A percentile compares a stretch with the other conserved stretches of the same genome.
Conservation (phyloP, 2,797 vertebrate genomes). For the Taenioides sp. region DNA sequence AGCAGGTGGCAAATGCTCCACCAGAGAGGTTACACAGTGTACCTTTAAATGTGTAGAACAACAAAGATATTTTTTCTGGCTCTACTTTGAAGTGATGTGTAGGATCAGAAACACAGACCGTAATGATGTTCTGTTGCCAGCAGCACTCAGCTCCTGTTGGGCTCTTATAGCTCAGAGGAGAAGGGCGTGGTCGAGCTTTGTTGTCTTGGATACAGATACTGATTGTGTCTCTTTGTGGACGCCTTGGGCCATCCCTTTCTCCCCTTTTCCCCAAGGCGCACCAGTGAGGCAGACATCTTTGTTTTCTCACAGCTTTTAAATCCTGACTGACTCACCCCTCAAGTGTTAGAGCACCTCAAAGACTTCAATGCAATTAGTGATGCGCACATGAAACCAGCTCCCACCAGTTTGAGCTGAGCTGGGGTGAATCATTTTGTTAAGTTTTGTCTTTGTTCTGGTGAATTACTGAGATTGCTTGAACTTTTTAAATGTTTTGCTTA, state of each 20-base stretch:
- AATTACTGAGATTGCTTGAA: neutral
- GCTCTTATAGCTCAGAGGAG: conserved; percentile 19
- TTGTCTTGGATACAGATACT: conserved; percentile 36
- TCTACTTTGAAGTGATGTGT: conserved; percentile 3
- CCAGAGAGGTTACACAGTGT: too few species aligned
- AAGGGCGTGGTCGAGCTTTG: neutral
- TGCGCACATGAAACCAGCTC: conserved; percentile 19
- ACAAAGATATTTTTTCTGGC: neutral
- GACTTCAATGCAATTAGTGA: conserved; percentile 17
- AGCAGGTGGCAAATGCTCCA: too few species aligned
- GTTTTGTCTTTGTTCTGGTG: neutral
- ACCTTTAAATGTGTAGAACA: neutral
- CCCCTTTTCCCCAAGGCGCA: conserved; percentile 15
- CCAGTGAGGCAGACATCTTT: conserved; percentile 17
- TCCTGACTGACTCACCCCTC: conserved; percentile 23
- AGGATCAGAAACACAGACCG: conserved; percentile 3
- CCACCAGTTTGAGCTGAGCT: neutral
- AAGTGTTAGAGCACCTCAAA: conserved; percentile 17
- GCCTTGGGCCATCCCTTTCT: conserved; percentile 33
- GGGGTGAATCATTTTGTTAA: conserved; percentile 1
- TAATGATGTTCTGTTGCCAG: conserved; percentile 9
- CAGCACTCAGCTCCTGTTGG: conserved; percentile 20
- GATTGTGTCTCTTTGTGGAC: conserved; percentile 22
- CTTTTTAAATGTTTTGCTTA: neutral
- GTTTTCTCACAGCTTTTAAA: conserved; percentile 3